Evolutionary conservation across 2,797 vertebrate genomes (phyloP).

Genomic region (Bradypodion pumilum): DNA sequence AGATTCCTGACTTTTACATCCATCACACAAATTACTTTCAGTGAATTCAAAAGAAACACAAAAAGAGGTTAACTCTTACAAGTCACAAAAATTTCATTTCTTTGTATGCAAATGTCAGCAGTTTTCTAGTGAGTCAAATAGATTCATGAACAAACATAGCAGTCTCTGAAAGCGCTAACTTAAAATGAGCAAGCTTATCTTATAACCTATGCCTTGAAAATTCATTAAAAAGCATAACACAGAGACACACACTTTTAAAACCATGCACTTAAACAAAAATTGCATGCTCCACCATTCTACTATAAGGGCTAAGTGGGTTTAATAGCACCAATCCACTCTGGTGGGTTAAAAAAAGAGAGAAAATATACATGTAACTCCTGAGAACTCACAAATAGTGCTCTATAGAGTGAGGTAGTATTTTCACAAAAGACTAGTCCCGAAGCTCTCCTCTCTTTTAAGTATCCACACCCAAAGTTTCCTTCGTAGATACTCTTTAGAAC

Average conservation of each 20-base stretch:
- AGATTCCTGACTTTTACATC: slow-evolving; percentile 44
- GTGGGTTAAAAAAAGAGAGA: slow-evolving; percentile 63
- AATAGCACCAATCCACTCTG: slow-evolving; percentile 72
- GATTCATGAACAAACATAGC: slow-evolving; percentile 1
- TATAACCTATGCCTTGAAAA: slow-evolving; percentile 63
- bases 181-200: slow-evolving; percentile 45
- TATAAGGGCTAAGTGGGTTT: slow-evolving; percentile 66
- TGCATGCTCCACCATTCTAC: slow-evolving; percentile 79
- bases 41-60: slow-evolving; percentile 52
- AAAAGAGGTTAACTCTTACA: slow-evolving; percentile 19
- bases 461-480: slow-evolving; percentile 93
- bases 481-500: slow-evolving; percentile 93
- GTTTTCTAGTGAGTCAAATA: neutral
- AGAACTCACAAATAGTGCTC: slow-evolving; percentile 95
- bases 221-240: slow-evolving; percentile 63
- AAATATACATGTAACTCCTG: slow-evolving; percentile 71
- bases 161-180: neutral
- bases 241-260: slow-evolving; percentile 58
- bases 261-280: slow-evolving; percentile 74
- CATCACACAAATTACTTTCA: slow-evolving; percentile 26
- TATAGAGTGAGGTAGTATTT: slow-evolving; percentile 94
- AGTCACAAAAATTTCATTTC: slow-evolving; percentile 36
- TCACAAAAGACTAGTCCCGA: slow-evolving; percentile 97
- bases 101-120: slow-evolving; percentile 45
- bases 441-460: slow-evolving; percentile 91